Conservation (phyloP, 2,113 vertebrate species). For the Origma solitaria region DNA sequence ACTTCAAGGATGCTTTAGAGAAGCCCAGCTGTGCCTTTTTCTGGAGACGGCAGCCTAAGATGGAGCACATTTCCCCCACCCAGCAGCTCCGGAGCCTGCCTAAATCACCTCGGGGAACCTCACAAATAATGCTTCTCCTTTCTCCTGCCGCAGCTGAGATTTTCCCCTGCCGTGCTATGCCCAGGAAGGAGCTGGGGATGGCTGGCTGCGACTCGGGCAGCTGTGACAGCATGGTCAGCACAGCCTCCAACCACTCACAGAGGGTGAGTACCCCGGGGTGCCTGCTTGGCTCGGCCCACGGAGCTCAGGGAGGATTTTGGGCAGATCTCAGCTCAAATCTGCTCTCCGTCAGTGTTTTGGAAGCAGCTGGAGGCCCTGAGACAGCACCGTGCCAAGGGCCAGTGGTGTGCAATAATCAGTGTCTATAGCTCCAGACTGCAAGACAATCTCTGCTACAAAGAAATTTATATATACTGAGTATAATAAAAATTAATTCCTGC, state of each 20-base stretch:
- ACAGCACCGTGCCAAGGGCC: not conserved
- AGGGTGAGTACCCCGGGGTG: constrained; percentile 70
- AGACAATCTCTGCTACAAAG: too few relatives aligned
- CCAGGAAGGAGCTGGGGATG: constrained; percentile 78
- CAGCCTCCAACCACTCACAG: constrained; percentile 70
- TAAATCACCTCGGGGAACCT: too few relatives aligned
- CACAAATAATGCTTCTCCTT: not conserved
- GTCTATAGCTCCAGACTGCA: too few relatives aligned
- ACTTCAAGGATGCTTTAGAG: not conserved
- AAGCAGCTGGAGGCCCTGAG: not conserved
- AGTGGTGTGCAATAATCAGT: too few relatives aligned
- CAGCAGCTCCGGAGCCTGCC: not conserved
- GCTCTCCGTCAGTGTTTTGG: accelerated
- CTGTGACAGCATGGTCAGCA: constrained; percentile 82
- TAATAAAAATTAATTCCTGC: not conserved
- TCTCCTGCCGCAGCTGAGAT: not conserved
- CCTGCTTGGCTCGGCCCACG: not conserved
- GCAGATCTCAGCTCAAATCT: not conserved
- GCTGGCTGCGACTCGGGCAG: constrained; percentile 74
- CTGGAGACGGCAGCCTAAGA: not conserved
- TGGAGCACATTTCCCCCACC: accelerated
- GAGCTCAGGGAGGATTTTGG: not conserved
- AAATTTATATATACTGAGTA: too few relatives aligned
- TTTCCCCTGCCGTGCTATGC: constrained; percentile 68
- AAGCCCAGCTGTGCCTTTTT: not conserved